These are phyloP conservation scores for Sciurus vulgaris DNA, from an alignment of 2,797 vertebrate genomes.

Conservation along the genomic window DNA sequence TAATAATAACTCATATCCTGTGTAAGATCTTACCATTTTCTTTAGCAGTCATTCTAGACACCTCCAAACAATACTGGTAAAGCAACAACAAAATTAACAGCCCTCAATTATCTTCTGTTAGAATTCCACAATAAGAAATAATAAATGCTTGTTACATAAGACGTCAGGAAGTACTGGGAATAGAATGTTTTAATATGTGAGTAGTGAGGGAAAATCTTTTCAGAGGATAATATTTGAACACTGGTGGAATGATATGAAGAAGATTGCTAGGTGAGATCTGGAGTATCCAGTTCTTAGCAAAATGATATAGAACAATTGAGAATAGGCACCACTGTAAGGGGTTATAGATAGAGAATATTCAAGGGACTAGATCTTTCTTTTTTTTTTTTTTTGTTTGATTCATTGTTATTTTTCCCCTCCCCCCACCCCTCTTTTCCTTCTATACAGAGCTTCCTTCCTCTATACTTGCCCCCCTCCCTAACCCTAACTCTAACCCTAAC, in stretches of 20 bases:
- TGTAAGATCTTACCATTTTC: not conserved
- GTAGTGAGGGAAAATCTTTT: not conserved
- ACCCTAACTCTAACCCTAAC: too few relatives aligned
- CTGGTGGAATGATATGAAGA: not conserved
- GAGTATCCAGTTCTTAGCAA: not conserved
- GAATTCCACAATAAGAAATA: not conserved
- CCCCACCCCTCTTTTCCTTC: too few relatives aligned
- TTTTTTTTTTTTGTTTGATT: too few relatives aligned
- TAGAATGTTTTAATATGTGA: not conserved
- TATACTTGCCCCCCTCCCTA: too few relatives aligned
- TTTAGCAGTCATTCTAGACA: not conserved
- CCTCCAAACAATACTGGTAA: not conserved
- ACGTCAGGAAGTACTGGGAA: not conserved
- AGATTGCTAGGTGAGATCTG: not conserved
- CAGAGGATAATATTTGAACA: not conserved
- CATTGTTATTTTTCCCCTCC: too few relatives aligned
- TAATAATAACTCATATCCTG: not conserved
- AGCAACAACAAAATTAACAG: not conserved
- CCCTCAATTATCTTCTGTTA: not conserved
- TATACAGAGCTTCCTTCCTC: too few relatives aligned
- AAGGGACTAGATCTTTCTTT: not conserved
- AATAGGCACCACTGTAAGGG: not conserved
- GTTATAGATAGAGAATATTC: not conserved
- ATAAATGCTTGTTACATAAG: not conserved
- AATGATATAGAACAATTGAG: not conserved